phyloP scores from a whole-genome alignment of 1,140 invertebrate genomes.

The Hycleus phaleratus region DNA sequence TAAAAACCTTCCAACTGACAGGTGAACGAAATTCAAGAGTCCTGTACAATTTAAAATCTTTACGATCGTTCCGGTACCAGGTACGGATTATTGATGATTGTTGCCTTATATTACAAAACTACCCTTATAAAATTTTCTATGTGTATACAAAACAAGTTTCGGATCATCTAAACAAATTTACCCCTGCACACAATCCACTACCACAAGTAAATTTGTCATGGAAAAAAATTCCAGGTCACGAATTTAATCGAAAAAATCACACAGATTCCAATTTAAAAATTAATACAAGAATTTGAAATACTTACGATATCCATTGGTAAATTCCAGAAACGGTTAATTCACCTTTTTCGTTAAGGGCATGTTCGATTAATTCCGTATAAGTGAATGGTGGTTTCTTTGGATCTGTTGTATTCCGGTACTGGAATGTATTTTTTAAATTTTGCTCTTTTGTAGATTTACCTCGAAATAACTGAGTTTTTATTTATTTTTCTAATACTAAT shows the following conservation, averaged over 20 bases:
- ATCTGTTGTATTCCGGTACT: slow-evolving; percentile 21
- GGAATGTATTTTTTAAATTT: no score
- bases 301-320: slow-evolving; percentile 90
- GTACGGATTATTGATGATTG: slow-evolving; percentile 22
- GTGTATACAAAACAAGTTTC: neutral
- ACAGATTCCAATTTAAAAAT: no score
- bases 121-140: no score
- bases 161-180: slow-evolving; percentile 22
- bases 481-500: no score
- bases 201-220: slow-evolving; percentile 13
- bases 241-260: no score
- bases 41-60: no score
- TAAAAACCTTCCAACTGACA: slow-evolving; percentile 3
- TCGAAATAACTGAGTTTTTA: no score
- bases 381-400: slow-evolving; percentile 74
- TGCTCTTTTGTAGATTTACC: no score
- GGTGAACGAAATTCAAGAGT: slow-evolving; percentile 4
- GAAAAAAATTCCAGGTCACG: neutral
- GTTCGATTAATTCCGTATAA: slow-evolving; percentile 81
- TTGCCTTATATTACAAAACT: slow-evolving; percentile 11
- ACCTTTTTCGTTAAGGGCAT: slow-evolving; percentile 71
- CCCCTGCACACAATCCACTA: slow-evolving; percentile 6
- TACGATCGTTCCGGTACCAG: slow-evolving; percentile 8
- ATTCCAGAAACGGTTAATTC: slow-evolving; percentile 84
- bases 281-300: slow-evolving; percentile 29